Conservation (phyloP, 2,888 invertebrate genomes). For the Adelphocoris suturalis region DNA sequence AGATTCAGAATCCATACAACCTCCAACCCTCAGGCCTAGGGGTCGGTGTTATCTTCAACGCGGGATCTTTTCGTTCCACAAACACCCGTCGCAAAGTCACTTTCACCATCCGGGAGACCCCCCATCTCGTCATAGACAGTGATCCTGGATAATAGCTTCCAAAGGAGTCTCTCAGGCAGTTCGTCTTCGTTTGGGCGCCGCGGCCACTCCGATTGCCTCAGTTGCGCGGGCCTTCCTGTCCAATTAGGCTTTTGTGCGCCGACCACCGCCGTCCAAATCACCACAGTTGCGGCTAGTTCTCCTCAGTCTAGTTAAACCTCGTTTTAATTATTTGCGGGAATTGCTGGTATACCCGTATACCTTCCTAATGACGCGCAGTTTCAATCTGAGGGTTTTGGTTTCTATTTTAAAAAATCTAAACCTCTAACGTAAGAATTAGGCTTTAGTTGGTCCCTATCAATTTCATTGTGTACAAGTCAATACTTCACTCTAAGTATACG, state of each 20-base stretch:
- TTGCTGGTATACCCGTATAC: too few relatives aligned
- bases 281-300: neutral
- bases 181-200: constrained; percentile 36
- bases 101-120: constrained; percentile 8
- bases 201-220: neutral
- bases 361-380: too few relatives aligned
- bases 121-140: constrained; percentile 51
- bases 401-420: too few relatives aligned
- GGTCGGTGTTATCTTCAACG: neutral
- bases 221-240: constrained; percentile 13
- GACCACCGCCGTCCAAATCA: neutral
- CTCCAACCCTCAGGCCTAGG: neutral
- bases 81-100: constrained; percentile 18
- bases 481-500: too few relatives aligned
- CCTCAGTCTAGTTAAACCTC: neutral
- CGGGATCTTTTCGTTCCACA: constrained; percentile 30
- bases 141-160: constrained; percentile 30
- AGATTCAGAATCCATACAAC: constrained; percentile 1
- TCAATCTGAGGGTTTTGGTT: too few relatives aligned
- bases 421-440: too few relatives aligned
- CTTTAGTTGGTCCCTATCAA: too few relatives aligned
- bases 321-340: neutral
- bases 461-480: too few relatives aligned
- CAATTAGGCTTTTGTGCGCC: constrained; percentile 27
- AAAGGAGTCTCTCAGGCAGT: neutral